Conservation (phyloP, 2,113 vertebrate species). For the Actenoides hombroni region DNA sequence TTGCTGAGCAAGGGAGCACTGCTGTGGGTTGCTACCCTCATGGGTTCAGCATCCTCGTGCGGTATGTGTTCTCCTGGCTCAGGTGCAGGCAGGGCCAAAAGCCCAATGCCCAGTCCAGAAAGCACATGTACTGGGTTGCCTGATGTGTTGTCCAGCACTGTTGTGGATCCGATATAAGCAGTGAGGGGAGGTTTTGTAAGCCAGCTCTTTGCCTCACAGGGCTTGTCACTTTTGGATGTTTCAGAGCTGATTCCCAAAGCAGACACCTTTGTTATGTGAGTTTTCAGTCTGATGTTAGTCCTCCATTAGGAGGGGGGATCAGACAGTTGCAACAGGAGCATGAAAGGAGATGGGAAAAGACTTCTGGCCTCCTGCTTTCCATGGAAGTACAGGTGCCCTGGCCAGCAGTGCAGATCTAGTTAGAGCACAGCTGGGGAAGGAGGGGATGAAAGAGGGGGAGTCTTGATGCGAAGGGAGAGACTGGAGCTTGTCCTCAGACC, state of each 20-base stretch:
- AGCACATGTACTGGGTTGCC: neutral
- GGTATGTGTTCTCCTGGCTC: neutral
- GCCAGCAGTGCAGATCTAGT: neutral
- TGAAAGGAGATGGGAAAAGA: neutral
- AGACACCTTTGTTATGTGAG: neutral
- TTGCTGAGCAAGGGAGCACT: neutral
- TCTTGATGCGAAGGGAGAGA: neutral
- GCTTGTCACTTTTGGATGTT: neutral
- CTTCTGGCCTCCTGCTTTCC: neutral
- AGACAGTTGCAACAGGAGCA: neutral
- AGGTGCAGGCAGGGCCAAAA: neutral
- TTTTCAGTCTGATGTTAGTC: neutral
- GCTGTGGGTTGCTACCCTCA: rapidly evolving
- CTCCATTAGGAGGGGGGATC: neutral
- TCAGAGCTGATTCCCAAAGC: neutral
- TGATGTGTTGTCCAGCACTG: neutral
- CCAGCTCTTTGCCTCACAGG: neutral
- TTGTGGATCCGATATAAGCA: neutral
- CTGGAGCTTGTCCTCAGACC: neutral
- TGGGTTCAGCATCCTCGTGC: neutral
- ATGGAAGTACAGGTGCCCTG: neutral
- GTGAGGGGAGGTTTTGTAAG: neutral
- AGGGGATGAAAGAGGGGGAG: rapidly evolving
- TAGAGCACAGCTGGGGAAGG: neutral
- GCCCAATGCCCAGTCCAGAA: neutral